Evolutionary conservation across 2,797 vertebrate species (phyloP), one percentile per base, ranked within the genome.

Genomic region (Tympanoctomys barrerae): DNA sequence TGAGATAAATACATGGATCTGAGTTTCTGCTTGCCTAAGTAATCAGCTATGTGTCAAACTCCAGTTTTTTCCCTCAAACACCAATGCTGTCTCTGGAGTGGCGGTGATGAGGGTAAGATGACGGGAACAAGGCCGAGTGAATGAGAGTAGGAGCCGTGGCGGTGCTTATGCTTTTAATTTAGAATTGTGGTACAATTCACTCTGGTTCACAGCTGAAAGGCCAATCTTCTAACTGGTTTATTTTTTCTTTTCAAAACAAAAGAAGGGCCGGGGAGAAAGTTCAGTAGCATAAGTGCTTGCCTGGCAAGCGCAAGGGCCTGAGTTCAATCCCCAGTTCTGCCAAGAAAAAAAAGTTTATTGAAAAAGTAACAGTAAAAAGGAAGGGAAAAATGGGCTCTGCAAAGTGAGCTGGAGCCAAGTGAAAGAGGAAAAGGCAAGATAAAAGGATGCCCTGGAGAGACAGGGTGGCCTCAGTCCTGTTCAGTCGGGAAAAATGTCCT

Each of bases 11-110:
- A 70, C 26, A 79, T 8, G 91, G 16, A 66, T 81, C 68, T 78
- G 54, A 84, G 10, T 81, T 90, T 95, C 68, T 91, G 22, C 36
- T 86, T 68, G 24, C 21, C 22, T 26, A 86, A 8, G 33, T 68
- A 82, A 86, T 83, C 39, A 73, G 62, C 52, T 46, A 78, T 21
- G 33, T 28, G 49, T 91, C 39, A 87, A 81, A 93, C 14, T 80
- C 73, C 2, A 61, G 75, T 70, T 90, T 88, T 85, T 62, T 83
- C n/a, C 71, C 82, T 78, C 61, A 19, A 13, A 83, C 71, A 93
- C 36, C 24, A 89, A 61, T 66, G 87, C 31, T 59, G 46, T 59
- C 7, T 90, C 61, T 52, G 87, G 84, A 92, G 66, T 68, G 14
- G 61, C 36, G 12, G 36, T 42, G 73, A 0, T 62, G 49, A 83